These are phyloP conservation scores for Scotopteryx bipunctaria DNA, from an alignment of 2,888 invertebrate species.

Conservation along the genomic window DNA sequence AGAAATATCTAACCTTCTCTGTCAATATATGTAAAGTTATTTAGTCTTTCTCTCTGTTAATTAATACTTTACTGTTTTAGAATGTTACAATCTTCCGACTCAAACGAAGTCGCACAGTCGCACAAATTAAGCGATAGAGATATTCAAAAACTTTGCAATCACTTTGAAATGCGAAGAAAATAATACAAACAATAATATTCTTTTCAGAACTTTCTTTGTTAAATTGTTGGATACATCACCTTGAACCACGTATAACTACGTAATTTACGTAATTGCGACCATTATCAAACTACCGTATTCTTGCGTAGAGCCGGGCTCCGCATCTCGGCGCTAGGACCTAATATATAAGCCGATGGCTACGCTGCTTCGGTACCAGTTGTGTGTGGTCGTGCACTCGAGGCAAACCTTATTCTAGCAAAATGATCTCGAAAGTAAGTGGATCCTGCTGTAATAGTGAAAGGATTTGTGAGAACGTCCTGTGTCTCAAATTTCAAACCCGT, in stretches of 20 bases:
- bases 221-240: slow-evolving; percentile 58
- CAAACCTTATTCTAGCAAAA: slow-evolving; percentile 78
- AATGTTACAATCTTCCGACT: too few species aligned
- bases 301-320: slow-evolving; percentile 71
- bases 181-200: too few species aligned
- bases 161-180: too few species aligned
- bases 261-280: slow-evolving; percentile 79
- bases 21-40: too few species aligned
- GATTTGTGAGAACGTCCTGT: slow-evolving; percentile 38
- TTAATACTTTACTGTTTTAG: too few species aligned
- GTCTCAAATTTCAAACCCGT: background rate
- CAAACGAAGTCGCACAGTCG: too few species aligned
- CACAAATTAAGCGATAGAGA: too few species aligned
- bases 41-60: too few species aligned
- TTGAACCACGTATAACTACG: slow-evolving; percentile 68
- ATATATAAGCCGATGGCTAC: slow-evolving; percentile 75
- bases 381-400: slow-evolving; percentile 78
- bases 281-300: slow-evolving; percentile 80
- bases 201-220: slow-evolving; percentile 39
- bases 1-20: too few species aligned
- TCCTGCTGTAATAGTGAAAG: slow-evolving; percentile 63
- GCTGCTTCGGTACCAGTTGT: slow-evolving; percentile 75
- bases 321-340: slow-evolving; percentile 67
- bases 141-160: too few species aligned
- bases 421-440: slow-evolving; percentile 81